These are phyloP conservation scores for Amblyopsis rosae DNA, from an alignment of 2,113 vertebrate genomes.

Conservation along the genomic window DNA sequence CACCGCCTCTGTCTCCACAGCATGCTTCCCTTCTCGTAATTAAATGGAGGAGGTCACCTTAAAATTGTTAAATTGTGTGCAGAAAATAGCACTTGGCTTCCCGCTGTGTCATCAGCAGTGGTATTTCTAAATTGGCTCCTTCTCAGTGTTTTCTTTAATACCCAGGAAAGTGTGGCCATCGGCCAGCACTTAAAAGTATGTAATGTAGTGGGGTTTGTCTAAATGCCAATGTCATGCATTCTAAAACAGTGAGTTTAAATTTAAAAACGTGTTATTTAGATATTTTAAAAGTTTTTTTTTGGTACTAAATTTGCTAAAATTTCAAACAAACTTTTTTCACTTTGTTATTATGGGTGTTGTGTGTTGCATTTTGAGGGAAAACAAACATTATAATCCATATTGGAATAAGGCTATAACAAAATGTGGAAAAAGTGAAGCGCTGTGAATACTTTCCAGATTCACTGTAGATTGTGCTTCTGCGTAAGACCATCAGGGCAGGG, in stretches of 20 bases:
- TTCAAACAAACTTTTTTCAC: no score
- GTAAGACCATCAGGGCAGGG: slow-evolving; percentile 17
- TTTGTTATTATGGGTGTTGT: no score
- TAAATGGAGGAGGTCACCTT: slow-evolving; percentile 66
- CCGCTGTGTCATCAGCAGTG: slow-evolving; percentile 47
- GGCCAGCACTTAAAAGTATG: slow-evolving; percentile 57
- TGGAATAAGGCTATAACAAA: no score
- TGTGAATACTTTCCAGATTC: neutral
- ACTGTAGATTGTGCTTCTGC: neutral
- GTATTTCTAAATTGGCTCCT: slow-evolving; percentile 61
- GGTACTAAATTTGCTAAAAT: neutral
- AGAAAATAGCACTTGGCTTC: slow-evolving; percentile 60
- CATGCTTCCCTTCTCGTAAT: slow-evolving; percentile 65
- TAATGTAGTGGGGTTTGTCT: slow-evolving; percentile 32
- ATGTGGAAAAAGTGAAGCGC: neutral
- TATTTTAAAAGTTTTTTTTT: neutral
- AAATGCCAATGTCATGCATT: slow-evolving; percentile 34
- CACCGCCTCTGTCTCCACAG: slow-evolving; percentile 58
- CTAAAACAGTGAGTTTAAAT: slow-evolving; percentile 35
- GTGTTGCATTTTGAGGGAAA: no score
- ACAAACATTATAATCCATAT: neutral
- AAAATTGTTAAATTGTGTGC: slow-evolving; percentile 73
- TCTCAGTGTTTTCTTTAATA: slow-evolving; percentile 67
- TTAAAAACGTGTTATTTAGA: slow-evolving; percentile 6
- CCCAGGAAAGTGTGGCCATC: slow-evolving; percentile 45